A percentile compares a stretch with the other conserved stretches of the same genome.
Conservation (phyloP, 2,888 invertebrate genomes). For the Temnothorax rugatulus region DNA sequence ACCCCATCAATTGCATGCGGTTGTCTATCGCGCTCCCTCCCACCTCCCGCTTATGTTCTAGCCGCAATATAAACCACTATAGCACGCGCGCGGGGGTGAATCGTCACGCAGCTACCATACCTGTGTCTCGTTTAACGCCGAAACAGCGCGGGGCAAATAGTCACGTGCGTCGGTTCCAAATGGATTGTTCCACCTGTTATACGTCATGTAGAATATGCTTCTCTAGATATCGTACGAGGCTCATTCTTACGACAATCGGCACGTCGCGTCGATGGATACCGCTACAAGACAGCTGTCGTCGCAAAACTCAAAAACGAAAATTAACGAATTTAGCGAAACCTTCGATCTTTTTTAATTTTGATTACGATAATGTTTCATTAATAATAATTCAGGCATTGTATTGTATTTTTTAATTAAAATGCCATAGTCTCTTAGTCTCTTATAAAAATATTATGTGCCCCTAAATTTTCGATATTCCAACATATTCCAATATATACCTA, state of each 20-base stretch:
- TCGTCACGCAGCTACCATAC: slow-evolving; percentile 56
- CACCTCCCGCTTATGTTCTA: slow-evolving; percentile 72
- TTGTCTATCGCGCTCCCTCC: slow-evolving; percentile 71
- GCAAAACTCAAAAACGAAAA: background rate
- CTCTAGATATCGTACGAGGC: slow-evolving; percentile 23
- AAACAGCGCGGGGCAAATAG: slow-evolving; percentile 58
- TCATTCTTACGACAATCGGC: background rate
- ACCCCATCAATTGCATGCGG: slow-evolving; percentile 83
- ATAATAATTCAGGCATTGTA: background rate
- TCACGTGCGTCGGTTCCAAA: slow-evolving; percentile 30
- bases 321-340: background rate
- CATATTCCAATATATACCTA: background rate
- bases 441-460: background rate
- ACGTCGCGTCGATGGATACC: background rate
- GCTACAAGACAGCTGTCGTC: background rate
- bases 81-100: slow-evolving; percentile 67
- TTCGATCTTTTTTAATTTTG: background rate
- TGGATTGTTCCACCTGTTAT: slow-evolving; percentile 56
- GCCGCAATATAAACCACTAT: slow-evolving; percentile 78
- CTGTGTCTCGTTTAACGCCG: slow-evolving; percentile 59
- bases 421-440: background rate
- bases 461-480: background rate
- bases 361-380: background rate
- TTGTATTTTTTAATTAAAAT: background rate
- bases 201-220: slow-evolving; percentile 19